Evolutionary conservation across 2,888 invertebrate genomes (phyloP), one percentile per base, ranked within the genome.

Genomic region (Crepidodera aurea): DNA sequence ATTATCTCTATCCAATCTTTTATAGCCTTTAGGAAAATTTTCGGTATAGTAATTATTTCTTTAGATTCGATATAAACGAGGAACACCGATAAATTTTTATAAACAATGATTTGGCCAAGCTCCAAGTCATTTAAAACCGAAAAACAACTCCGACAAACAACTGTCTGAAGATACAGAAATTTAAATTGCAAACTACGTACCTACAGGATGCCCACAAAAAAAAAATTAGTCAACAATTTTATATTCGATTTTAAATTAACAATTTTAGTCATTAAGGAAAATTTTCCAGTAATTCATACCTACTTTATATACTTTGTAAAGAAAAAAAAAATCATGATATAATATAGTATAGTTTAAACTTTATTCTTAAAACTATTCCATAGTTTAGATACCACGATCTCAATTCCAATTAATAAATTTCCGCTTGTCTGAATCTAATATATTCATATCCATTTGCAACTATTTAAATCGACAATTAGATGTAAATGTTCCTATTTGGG

Each of bases 61-160:
- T 39, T 10, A 7, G 16, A 39, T 39, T 39, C 2, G 39, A 42
- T 42, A 15, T 10, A 19, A 7, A 42, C 42, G 13, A 42, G 16
- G 42, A 7, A 32, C 16, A 42, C 16, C 7, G 42, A 42, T 42
- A 18, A 19, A 10, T 42, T 42, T 42, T 42, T 16, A 42, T 42
- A 40, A 55, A 60, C 39, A 39, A 50, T 32, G 32, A 50, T 61
- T 61, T 61, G 51, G 55, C 40, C 50, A 10, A 37, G 34, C 12
- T n/a, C n/a, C 44, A 12, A 55, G n/a, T 29, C 27, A 6, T 39
- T 39, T 54, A 19, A 15, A 25, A 12, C 22, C n/a, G n/a, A 22
- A 15, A 51, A 51, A 51, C 29, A 51, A 34, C 42, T 15, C 13
- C 19, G 39, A 51, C 37, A 19, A 51, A 34, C 34, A 42, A 44